Percentiles rank a stretch among this genome's conserved stretches.
Conservation (phyloP, 2,113 vertebrate genomes). For the Meriones unguiculatus region DNA sequence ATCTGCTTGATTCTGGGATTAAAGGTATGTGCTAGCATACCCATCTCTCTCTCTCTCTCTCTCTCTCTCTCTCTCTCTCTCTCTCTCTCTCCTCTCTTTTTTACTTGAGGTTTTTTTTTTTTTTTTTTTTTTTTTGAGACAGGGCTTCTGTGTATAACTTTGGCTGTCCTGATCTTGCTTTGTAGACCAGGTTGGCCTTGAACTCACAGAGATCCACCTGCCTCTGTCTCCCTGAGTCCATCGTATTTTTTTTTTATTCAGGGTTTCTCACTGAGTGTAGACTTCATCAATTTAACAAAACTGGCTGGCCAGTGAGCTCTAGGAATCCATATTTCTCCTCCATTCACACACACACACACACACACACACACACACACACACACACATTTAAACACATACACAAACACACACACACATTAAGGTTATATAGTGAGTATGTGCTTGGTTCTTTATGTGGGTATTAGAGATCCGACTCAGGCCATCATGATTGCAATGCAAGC, state of each 20-base stretch:
- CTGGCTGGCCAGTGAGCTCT: neutral
- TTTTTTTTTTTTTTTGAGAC: neutral
- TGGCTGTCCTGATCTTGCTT: too few relatives aligned
- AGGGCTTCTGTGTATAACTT: too few relatives aligned
- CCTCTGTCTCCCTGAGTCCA: too few relatives aligned
- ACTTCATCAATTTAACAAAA: neutral
- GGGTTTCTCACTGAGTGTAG: neutral
- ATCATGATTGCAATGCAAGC: neutral
- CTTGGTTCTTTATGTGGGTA: neutral
- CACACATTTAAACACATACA: too few relatives aligned
- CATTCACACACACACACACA: too few relatives aligned
- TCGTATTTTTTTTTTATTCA: neutral
- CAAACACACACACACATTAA: neutral
- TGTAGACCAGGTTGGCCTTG: too few relatives aligned
- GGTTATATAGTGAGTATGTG: neutral
- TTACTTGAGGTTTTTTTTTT: too few relatives aligned
- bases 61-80: too few relatives aligned
- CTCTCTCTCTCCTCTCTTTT: too few relatives aligned
- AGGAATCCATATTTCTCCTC: neutral
- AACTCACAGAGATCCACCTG: too few relatives aligned
- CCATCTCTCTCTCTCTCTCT: neutral
- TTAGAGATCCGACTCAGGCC: neutral
- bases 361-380: neutral
- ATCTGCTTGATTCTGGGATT: neutral
- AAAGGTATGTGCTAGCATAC: neutral